phyloP scores from a whole-genome alignment of 2,888 invertebrate genomes.

The Chymomyza procnemis region DNA sequence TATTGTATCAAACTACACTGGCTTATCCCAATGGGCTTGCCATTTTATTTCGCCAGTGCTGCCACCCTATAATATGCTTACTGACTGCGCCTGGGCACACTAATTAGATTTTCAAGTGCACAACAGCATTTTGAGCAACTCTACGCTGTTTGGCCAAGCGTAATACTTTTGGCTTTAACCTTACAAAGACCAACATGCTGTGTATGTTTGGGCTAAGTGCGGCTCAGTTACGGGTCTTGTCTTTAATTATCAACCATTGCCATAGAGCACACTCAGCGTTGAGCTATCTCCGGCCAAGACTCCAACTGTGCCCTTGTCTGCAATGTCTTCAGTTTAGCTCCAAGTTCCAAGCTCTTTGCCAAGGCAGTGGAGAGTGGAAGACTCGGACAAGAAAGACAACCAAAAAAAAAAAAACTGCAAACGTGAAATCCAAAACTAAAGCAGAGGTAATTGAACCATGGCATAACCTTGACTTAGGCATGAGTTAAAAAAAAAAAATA shows the following conservation, averaged over 20 bases:
- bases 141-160: constrained; percentile 52
- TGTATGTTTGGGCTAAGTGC: too few relatives aligned
- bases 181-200: constrained; percentile 37
- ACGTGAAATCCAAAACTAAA: constrained; percentile 10
- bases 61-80: neutral
- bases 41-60: neutral
- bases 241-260: constrained; percentile 5
- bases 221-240: neutral
- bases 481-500: constrained; percentile 2
- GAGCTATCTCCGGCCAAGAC: neutral
- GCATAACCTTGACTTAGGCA: constrained; percentile 64
- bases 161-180: constrained; percentile 62
- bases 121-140: neutral
- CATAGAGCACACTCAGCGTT: neutral
- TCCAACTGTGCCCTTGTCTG: constrained; percentile 4
- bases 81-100: neutral
- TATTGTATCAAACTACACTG: too few relatives aligned
- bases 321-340: neutral
- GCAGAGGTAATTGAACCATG: constrained; percentile 65
- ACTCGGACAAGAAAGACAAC: constrained; percentile 22
- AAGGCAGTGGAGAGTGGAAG: neutral
- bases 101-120: neutral
- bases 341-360: neutral
- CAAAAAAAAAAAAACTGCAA: constrained; percentile 3
- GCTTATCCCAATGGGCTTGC: neutral